Evolutionary conservation across 2,797 vertebrate species (phyloP), one percentile per base, ranked within the genome.

Genomic region (Enteromius radiatus): DNA sequence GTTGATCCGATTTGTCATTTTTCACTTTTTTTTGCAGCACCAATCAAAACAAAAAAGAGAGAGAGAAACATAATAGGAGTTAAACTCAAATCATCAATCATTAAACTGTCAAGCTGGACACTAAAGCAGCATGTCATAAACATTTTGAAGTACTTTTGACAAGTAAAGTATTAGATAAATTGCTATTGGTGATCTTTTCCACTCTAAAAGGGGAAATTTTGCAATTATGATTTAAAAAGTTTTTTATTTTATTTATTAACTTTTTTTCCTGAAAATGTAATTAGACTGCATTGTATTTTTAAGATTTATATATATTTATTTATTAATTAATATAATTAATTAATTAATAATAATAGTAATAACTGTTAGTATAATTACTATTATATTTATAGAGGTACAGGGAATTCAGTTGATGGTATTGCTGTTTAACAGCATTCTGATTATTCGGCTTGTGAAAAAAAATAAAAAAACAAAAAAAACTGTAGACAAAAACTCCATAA

Each of bases 21-120:
- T 15, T 21, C 8, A 19, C 43, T 75, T 68, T 26, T 68, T 26
- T 38, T 68, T 71, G 23, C 65, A 38, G 77, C 54, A 43, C 69
- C 63, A 82, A 90, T 91, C 81, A 87, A 84, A 86, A 86, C 84
- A 84, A 76, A 69, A 47, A 6, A 71, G 31, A 21, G 17, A 47
- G 8, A 33, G 10, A 19, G 81, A 52, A 43, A 7, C 17, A 59
- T 86, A 63, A 28, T 86, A 80, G 61, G 56, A 81, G 65, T 73
- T 61, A 77, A 82, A 84, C 70, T 76, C 33, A 38, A 43, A 68
- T 82, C 52, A 85, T 91, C 86, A 83, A 84, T 89, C 86, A 80
- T 86, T 78, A 64, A 64, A 52, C 59, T 81, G 82, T 83, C 78
- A 49, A 84, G 41, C 76, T 78, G 31, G 47, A 76, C 81, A 56